Evolutionary conservation across 2,113 vertebrate genomes (phyloP).

Genomic region (Cavia aperea): DNA sequence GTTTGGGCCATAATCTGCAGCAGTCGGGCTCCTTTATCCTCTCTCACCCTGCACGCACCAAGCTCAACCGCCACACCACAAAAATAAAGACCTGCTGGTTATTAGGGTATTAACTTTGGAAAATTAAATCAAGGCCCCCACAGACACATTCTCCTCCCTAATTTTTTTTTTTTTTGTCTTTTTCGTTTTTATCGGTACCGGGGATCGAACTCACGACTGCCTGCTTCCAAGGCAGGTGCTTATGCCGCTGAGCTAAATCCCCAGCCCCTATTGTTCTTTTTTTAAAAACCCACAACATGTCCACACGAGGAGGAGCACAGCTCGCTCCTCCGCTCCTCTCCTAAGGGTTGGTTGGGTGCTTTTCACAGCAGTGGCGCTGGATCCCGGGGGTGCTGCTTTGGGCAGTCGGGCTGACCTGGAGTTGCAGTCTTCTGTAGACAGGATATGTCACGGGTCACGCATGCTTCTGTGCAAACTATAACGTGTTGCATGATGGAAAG

Average conservation of each 20-base stretch:
- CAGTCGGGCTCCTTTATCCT: background rate
- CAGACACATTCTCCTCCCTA: background rate
- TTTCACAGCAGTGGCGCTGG: background rate
- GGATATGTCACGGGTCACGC: background rate
- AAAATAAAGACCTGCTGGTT: background rate
- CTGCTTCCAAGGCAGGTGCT: too few relatives aligned
- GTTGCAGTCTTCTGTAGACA: background rate
- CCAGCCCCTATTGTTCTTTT: background rate
- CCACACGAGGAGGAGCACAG: background rate
- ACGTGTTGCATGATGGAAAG: background rate
- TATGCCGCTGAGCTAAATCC: too few relatives aligned
- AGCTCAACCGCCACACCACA: background rate
- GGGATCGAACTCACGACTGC: too few relatives aligned
- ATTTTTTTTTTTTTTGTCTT: too few relatives aligned
- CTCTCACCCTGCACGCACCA: background rate
- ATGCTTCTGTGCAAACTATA: background rate
- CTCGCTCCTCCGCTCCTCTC: background rate
- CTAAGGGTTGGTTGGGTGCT: background rate
- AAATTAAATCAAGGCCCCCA: slow-evolving; percentile 6
- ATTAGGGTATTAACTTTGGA: background rate
- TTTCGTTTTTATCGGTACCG: too few relatives aligned
- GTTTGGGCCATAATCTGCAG: background rate
- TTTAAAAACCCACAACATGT: background rate
- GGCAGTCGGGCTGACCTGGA: background rate
- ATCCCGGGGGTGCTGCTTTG: background rate